Percentiles rank a stretch among this genome's conserved stretches.
These are phyloP conservation scores for Caenorhabditis sp. DNA, from an alignment of 2,888 invertebrate species.

Conservation along the genomic window DNA sequence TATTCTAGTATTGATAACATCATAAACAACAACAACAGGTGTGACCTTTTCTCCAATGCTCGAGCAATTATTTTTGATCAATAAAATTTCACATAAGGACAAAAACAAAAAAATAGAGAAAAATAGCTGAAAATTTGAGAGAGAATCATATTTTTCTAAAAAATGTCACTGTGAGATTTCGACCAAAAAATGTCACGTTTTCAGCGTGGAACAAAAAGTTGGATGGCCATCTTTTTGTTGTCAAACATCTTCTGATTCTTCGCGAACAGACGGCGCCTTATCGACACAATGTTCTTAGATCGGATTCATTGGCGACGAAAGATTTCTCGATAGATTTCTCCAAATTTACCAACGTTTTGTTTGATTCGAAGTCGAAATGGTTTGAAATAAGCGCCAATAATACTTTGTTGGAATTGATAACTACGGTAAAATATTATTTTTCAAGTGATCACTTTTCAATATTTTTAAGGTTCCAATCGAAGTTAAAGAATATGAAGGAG, in stretches of 20 bases:
- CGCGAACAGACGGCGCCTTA: conserved; percentile 93
- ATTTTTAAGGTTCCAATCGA: conserved; percentile 85
- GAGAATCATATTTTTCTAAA: too few species aligned
- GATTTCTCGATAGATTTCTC: conserved; percentile 93
- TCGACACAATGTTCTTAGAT: conserved; percentile 48
- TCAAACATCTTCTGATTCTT: conserved; percentile 93
- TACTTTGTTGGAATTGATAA: conserved; percentile 85
- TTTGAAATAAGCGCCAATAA: conserved; percentile 88
- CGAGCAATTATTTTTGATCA: too few species aligned
- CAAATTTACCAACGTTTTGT: conserved; percentile 78
- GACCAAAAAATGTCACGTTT: neutral
- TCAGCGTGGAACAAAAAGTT: conserved; percentile 74
- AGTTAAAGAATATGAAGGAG: conserved; percentile 88
- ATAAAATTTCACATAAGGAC: too few species aligned
- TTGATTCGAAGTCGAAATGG: conserved; percentile 75
- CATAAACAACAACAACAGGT: too few species aligned
- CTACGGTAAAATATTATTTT: conserved; percentile 71
- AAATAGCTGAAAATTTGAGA: too few species aligned
- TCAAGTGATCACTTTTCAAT: neutral
- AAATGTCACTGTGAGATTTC: too few species aligned
- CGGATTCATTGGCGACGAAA: conserved; percentile 80
- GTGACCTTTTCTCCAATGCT: too few species aligned
- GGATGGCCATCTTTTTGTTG: conserved; percentile 95
- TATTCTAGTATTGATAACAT: too few species aligned
- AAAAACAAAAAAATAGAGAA: conserved; percentile 67